Conservation (phyloP, 92 coral and sea anemone genomes). For the Virgularia gustaviana region DNA sequence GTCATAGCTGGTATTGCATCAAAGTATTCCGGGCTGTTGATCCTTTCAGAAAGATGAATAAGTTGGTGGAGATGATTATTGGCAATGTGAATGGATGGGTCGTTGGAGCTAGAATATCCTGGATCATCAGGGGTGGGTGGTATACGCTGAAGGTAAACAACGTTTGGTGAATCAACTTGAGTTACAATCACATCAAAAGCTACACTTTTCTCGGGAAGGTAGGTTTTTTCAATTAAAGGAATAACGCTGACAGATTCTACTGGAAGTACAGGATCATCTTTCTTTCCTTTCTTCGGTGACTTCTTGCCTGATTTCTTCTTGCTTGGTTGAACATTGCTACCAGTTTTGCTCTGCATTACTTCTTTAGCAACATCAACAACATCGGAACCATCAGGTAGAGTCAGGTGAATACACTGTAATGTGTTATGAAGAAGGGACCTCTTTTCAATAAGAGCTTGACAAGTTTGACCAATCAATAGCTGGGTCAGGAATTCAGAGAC, state of each 20-base stretch:
- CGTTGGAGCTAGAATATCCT: conserved; percentile 59
- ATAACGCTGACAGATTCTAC: background rate
- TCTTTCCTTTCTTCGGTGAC: background rate
- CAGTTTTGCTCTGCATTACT: conserved; percentile 52
- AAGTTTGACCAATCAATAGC: conserved; percentile 33
- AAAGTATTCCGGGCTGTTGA: conserved; percentile 67
- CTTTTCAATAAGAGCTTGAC: background rate
- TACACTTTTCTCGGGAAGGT: conserved; percentile 71
- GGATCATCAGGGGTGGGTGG: conserved; percentile 57
- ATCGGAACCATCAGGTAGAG: conserved; percentile 67
- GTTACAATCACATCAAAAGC: conserved; percentile 90
- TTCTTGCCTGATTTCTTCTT: conserved; percentile 11
- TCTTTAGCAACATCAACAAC: conserved; percentile 60
- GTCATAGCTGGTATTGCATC: conserved; percentile 63
- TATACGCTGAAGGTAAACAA: conserved; percentile 74
- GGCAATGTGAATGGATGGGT: conserved; percentile 70
- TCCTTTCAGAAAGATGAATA: conserved; percentile 65
- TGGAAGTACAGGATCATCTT: background rate
- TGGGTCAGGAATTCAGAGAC: too few species aligned
- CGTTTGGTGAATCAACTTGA: conserved; percentile 74
- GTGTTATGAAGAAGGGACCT: background rate
- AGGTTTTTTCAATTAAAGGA: conserved; percentile 60
- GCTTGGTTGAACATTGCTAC: too few species aligned
- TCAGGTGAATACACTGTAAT: conserved; percentile 52
- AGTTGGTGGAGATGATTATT: conserved; percentile 62